Conservation (phyloP, 2,797 vertebrate species). For the Centroberyx gerrardi region DNA sequence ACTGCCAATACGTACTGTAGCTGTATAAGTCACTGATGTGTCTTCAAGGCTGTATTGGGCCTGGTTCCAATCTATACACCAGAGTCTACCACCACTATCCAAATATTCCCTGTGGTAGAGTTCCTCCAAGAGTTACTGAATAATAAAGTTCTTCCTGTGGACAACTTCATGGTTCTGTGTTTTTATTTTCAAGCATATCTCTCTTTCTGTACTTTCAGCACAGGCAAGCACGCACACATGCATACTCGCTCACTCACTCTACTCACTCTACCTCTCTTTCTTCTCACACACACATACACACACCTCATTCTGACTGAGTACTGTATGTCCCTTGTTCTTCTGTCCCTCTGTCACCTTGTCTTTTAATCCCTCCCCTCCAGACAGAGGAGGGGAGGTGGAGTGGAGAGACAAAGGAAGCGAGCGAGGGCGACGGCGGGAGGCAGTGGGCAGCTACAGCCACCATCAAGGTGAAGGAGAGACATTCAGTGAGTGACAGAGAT, state of each 20-base stretch:
- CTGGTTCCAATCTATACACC: neutral
- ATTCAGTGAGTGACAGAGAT: conserved; percentile 44
- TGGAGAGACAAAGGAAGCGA: conserved; percentile 42
- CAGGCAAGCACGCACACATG: conserved; percentile 12
- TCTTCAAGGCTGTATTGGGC: neutral
- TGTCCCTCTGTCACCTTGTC: conserved; percentile 69
- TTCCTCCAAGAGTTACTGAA: conserved; percentile 51
- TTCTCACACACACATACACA: conserved; percentile 20
- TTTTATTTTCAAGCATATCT: conserved; percentile 36
- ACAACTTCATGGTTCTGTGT: conserved; percentile 44
- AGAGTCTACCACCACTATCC: conserved; percentile 16
- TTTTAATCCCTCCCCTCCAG: conserved; percentile 59
- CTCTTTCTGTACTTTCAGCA: conserved; percentile 47
- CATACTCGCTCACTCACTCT: conserved; percentile 34
- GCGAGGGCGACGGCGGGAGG: neutral
- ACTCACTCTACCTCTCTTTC: conserved; percentile 2
- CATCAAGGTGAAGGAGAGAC: conserved; percentile 62
- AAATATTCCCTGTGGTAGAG: conserved; percentile 38
- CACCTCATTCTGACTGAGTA: conserved; percentile 12
- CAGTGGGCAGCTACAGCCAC: conserved; percentile 45
- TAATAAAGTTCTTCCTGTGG: conserved; percentile 54
- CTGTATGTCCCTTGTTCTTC: conserved; percentile 41
- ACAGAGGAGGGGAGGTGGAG: conserved; percentile 54
- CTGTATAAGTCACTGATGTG: conserved; percentile 3
- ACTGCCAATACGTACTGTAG: conserved; percentile 14